Evolutionary conservation across 2,113 vertebrate genomes (phyloP).

Genomic region (Platysteira castanea): DNA sequence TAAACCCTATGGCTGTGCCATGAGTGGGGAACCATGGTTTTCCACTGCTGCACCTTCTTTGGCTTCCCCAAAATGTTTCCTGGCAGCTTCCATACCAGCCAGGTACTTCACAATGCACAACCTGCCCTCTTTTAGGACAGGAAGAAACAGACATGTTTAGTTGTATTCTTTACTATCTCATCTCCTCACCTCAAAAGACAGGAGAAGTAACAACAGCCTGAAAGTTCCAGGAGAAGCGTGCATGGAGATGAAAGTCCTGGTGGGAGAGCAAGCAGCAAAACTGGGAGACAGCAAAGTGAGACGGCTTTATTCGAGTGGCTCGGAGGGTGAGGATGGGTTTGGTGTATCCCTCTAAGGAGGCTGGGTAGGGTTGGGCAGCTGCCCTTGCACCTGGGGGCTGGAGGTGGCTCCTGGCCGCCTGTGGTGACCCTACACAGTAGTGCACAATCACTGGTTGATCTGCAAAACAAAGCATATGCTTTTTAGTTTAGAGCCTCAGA

Average conservation of each 20-base stretch:
- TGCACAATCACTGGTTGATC: neutral
- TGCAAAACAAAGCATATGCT: neutral
- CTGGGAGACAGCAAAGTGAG: fast-evolving
- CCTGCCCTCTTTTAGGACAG: neutral
- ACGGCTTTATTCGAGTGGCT: neutral
- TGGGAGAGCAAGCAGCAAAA: neutral
- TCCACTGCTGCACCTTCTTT: neutral
- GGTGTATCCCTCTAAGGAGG: neutral
- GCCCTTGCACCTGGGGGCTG: neutral
- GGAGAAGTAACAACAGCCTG: neutral
- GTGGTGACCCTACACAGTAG: neutral
- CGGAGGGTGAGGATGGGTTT: neutral
- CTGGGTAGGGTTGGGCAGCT: neutral
- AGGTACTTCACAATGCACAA: neutral
- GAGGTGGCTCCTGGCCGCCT: neutral
- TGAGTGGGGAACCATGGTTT: fast-evolving
- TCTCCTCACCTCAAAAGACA: neutral
- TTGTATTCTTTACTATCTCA: neutral
- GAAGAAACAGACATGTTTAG: neutral
- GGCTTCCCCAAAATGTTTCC: neutral
- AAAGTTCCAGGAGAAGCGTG: neutral
- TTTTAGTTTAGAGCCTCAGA: neutral
- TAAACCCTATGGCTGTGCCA: neutral
- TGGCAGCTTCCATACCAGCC: neutral
- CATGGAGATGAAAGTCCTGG: neutral